A percentile compares a stretch with the other conserved stretches of the same genome.
Conservation (phyloP, 1,140 invertebrate genomes). For the Heliconius congener region DNA sequence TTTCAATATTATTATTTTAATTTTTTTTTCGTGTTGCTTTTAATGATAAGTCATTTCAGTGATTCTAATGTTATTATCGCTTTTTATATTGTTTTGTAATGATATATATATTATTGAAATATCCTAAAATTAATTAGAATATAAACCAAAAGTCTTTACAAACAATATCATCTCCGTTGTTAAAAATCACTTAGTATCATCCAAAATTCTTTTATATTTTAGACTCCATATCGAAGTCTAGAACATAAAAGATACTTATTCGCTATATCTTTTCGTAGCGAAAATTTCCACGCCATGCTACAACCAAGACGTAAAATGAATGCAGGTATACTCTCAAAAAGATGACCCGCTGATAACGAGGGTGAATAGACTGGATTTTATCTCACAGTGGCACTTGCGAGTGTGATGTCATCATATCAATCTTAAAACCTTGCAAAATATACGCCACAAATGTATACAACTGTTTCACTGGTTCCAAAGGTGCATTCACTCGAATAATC, state of each 20-base stretch:
- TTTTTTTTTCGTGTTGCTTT: too few species aligned
- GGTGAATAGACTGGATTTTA: constrained; percentile 19
- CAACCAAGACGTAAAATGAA: constrained; percentile 15
- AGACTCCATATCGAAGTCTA: neutral
- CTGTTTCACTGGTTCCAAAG: constrained; percentile 34
- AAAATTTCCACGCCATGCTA: neutral
- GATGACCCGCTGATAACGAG: constrained; percentile 16
- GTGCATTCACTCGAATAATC: constrained; percentile 42
- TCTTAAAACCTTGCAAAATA: constrained; percentile 24
- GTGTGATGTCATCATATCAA: constrained; percentile 12
- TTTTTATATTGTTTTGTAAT: too few species aligned
- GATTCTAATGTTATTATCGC: too few species aligned
- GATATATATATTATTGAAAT: too few species aligned
- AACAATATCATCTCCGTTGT: neutral
- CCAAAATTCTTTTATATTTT: neutral
- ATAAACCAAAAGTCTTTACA: too few species aligned
- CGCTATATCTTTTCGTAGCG: neutral
- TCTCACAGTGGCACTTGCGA: constrained; percentile 6
- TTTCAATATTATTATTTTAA: too few species aligned
- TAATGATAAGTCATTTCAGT: too few species aligned
- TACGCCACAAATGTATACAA: constrained; percentile 22
- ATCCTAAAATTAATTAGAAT: too few species aligned
- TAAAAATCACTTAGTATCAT: too few species aligned
- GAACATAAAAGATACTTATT: neutral
- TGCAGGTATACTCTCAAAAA: constrained; percentile 16